Base-by-base conservation (phyloP, 2,888 invertebrate genomes). In the Euclidia mi region DNA sequence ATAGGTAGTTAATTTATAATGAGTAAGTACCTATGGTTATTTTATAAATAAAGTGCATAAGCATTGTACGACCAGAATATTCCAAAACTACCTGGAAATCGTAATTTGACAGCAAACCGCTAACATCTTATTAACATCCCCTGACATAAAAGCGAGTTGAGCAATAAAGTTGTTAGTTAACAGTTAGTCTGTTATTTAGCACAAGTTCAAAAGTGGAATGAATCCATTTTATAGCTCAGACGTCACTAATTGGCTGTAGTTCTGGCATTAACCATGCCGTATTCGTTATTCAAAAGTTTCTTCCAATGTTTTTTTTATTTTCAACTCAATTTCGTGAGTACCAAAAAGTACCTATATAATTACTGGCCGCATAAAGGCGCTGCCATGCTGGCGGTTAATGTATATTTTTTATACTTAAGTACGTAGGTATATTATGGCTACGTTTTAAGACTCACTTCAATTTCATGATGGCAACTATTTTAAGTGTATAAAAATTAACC, bases 171-270 rank as follows among this genome's bases (percentile, higher is more conserved):
- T n/a, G n/a, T n/a, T n/a, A 35, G 38, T 40, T 38, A 38, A 31
- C 31, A 29, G 17, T 32, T 28, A 35, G 35, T 46, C 17, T 37
- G 37, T 40, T 31, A 40, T 20, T 48, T 31, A 29, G 14, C 12
- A 40, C 18, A 32, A 48, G 18, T 48, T 31, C 40, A 31, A 32
- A 48, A 48, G 29, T 38, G 11, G 35, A 15, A 14, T 46, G 29
- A 38, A 40, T 47, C 47, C 10, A 47, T 40, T 38, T 47, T 18
- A 40, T 40, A 31, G 31, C 31, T 20, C 47, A 32, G 38, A 48
- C 40, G 6, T 48, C 47, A 48, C 47, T 48, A 48, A 48, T 48
- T 48, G 31, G 29, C 17, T 12, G 31, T 32, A 40, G 31, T 48
- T 32, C 20, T 20, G 47, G 18, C 40, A 17, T 38, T 18, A 35